Conservation (phyloP, 2,888 invertebrate genomes). For the Operophtera brumata region DNA sequence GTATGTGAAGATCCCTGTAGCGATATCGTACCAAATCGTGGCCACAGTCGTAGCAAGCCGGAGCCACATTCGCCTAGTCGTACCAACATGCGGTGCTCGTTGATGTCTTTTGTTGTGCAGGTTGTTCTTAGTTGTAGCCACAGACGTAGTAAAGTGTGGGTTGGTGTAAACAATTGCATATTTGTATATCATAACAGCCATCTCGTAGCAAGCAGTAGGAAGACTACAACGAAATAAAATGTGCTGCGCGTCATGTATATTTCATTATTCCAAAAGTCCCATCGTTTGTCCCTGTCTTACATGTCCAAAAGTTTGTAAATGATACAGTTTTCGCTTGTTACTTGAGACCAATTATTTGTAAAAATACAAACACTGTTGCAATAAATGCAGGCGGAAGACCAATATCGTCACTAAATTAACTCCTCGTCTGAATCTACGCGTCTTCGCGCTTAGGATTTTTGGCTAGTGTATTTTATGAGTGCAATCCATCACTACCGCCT, state of each 20-base stretch:
- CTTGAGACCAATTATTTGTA: neutral
- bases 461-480: conserved; percentile 31
- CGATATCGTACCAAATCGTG: neutral
- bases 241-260: too few relatives aligned
- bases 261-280: too few relatives aligned
- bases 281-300: too few relatives aligned
- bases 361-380: neutral
- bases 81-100: too few relatives aligned
- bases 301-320: too few relatives aligned
- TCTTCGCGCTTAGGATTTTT: conserved; percentile 39
- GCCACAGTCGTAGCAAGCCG: neutral
- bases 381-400: conserved; percentile 3
- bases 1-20: neutral
- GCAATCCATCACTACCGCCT: conserved; percentile 35
- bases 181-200: neutral
- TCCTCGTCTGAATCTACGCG: conserved; percentile 24
- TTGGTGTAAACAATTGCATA: too few relatives aligned
- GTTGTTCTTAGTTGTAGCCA: too few relatives aligned
- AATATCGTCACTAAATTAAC: neutral
- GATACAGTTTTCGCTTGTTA: too few relatives aligned
- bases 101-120: too few relatives aligned
- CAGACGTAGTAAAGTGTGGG: too few relatives aligned
- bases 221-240: neutral
- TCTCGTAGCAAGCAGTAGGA: neutral
- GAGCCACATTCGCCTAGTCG: neutral